Base-by-base conservation (phyloP, 2,888 invertebrate genomes). In the Tetragonula carbonaria region DNA sequence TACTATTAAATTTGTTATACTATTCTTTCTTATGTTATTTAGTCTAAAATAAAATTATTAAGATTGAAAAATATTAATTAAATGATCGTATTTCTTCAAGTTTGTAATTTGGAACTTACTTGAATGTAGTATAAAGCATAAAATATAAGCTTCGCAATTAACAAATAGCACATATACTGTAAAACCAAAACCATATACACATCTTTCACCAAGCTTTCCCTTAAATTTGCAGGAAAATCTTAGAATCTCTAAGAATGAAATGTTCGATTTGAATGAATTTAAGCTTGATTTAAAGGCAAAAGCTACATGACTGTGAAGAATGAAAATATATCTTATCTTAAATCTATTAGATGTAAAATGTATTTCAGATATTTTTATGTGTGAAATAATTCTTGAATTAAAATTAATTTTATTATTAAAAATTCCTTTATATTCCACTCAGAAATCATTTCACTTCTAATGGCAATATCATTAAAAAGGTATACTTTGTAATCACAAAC, bases 141-240 rank as follows among this genome's bases (percentile, higher is more conserved):
- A 68, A 65, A 77, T 28, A 59, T 45, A 77, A 78, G 66, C 66
- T 84, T 63, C 62, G 45, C 33, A 38, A 84, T 67, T 63, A 63
- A 78, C 2, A 67, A 67, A 16, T 74, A 21, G 78, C 55, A 67
- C 45, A 81, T 87, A 78, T 45, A 81, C 68, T 68, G 65, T 67
- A 66, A 50, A 63, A 76, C 77, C 82, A 76, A 72, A 84, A 77
- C 78, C 76, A 80, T 77, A 51, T 74, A 68, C 78, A 74, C 23
- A 82, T 84, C 88, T 88, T 78, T 86, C 87, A 90, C 90, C 90
- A 90, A 90, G 86, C 88, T 90, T 82, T 88, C 86, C 90, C 89
- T 74, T 67, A 87, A 78, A 78, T 87, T 84, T 77, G 78, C 66
- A 65, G 77, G 59, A 74, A n/a, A 73, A 68, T 75, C 28, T 75